Evolutionary conservation across 2,888 invertebrate species (phyloP), one percentile per base, ranked within the genome.

Genomic region (Malthinus flaveolus): DNA sequence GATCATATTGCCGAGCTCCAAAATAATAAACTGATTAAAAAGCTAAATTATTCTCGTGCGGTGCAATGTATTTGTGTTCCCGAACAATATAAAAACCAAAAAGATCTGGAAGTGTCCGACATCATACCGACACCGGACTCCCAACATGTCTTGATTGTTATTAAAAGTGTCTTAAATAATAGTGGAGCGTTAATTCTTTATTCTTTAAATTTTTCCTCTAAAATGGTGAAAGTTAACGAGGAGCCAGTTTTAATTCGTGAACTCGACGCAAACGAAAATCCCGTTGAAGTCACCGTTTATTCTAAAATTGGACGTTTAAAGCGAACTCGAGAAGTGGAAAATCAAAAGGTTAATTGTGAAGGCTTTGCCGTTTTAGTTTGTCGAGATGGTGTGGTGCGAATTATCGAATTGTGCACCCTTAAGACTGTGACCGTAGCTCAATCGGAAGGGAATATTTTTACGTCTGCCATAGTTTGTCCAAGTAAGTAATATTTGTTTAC

Each of bases 381-480:
- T 62, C 81, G 83, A 1, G 89, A 90, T 72, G 94, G 94, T 5
- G 82, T 84, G 45, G 82, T 95, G 33, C 83, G 90, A 71, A 78
- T 95, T 44, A 82, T 92, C 56, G 86, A 88, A 34, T 75, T 93
- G 37, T 82, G 84, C n/a, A 87, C 87, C 49, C 83, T 94, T 64
- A 85, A 84, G 64, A 83, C 85, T 3, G 78, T 90, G 5, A 87
- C 88, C 1, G 85, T 86, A 61, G 89, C 90, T 31, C 83, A 83
- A 65, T 83, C 88, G 34, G 86, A 87, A 1, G 84, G 84, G 35
- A 85, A 87, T 42, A 87, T 85, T 71, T 93, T 94, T 72, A 85
- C 91, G 9, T 91, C 93, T 0, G 90, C 90, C 1, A 88, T 89
- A 0, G 95, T 91, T 76, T 95, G 95, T 75, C 89, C 91, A 56